Evolutionary conservation across 2,797 vertebrate species (phyloP).

Genomic region (Takifugu ocellatus): DNA sequence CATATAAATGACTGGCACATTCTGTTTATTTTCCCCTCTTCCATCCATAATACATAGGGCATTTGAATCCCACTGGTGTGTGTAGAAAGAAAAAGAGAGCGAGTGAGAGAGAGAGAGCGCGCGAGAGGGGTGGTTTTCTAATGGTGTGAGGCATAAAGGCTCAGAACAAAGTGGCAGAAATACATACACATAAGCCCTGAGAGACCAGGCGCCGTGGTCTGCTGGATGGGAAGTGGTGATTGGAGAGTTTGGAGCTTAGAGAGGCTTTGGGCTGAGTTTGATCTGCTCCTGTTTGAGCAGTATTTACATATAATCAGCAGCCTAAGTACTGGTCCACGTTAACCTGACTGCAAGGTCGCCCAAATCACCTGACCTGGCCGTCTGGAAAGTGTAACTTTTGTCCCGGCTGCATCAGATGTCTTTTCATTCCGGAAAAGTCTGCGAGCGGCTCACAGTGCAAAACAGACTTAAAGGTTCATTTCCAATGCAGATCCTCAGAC

Average conservation of each 20-base stretch:
- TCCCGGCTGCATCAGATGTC: slow-evolving; percentile 14
- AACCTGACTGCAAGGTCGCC: slow-evolving; percentile 64
- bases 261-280: slow-evolving; percentile 54
- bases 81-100: slow-evolving; percentile 47
- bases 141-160: slow-evolving; percentile 65
- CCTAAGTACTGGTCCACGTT: slow-evolving; percentile 45
- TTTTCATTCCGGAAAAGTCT: slow-evolving; percentile 17
- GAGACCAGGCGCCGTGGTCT: slow-evolving; percentile 58
- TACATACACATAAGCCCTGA: slow-evolving; percentile 59
- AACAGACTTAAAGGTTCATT: slow-evolving; percentile 20
- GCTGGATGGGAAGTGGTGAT: slow-evolving; percentile 53
- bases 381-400: slow-evolving; percentile 44
- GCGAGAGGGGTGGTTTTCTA: slow-evolving; percentile 56
- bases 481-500: slow-evolving; percentile 12
- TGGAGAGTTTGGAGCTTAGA: slow-evolving; percentile 60
- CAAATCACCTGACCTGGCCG: slow-evolving; percentile 35
- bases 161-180: slow-evolving; percentile 69
- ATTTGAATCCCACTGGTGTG: slow-evolving; percentile 69
- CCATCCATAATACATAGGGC: slow-evolving; percentile 75
- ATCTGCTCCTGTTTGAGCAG: slow-evolving; percentile 36
- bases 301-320: slow-evolving; percentile 41
- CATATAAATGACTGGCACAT: slow-evolving; percentile 66
- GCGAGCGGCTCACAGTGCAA: slow-evolving; percentile 12
- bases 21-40: slow-evolving; percentile 68
- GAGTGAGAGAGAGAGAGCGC: slow-evolving; percentile 12